A percentile compares a stretch with the other conserved stretches of the same genome.
Conservation (phyloP, 2,888 invertebrate species). For the Sarcophaga carnaria region DNA sequence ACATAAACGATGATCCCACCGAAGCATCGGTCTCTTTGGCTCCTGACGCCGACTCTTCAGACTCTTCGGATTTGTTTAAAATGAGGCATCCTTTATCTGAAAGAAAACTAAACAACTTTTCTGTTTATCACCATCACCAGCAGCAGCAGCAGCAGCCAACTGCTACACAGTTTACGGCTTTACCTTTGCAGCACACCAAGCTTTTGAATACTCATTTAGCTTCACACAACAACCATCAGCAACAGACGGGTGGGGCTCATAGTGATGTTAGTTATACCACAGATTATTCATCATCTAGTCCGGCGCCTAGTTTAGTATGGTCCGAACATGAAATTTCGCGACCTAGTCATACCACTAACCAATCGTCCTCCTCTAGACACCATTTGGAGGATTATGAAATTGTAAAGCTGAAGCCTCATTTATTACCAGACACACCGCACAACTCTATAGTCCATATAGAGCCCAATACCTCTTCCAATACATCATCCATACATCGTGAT, state of each 20-base stretch:
- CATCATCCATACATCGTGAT: constrained; percentile 78
- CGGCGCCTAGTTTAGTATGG: constrained; percentile 80
- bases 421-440: constrained; percentile 84
- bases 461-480: constrained; percentile 73
- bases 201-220: constrained; percentile 48
- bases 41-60: constrained; percentile 76
- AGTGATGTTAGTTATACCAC: constrained; percentile 80
- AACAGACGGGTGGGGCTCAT: constrained; percentile 64
- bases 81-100: constrained; percentile 80
- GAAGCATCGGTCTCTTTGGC: constrained; percentile 75
- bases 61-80: constrained; percentile 75
- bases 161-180: constrained; percentile 32
- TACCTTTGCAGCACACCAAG: constrained; percentile 57
- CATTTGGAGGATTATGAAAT: constrained; percentile 70
- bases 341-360: constrained; percentile 56
- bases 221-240: constrained; percentile 14
- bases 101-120: constrained; percentile 51
- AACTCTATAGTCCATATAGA: constrained; percentile 86
- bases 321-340: constrained; percentile 76
- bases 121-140: constrained; percentile 39
- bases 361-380: constrained; percentile 42
- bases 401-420: constrained; percentile 70
- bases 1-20: constrained; percentile 70
- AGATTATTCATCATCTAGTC: constrained; percentile 80
- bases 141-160: neutral